Evolutionary conservation across 2,797 vertebrate genomes (phyloP), one percentile per base, ranked within the genome.

Genomic region (Gambelia wislizenii): DNA sequence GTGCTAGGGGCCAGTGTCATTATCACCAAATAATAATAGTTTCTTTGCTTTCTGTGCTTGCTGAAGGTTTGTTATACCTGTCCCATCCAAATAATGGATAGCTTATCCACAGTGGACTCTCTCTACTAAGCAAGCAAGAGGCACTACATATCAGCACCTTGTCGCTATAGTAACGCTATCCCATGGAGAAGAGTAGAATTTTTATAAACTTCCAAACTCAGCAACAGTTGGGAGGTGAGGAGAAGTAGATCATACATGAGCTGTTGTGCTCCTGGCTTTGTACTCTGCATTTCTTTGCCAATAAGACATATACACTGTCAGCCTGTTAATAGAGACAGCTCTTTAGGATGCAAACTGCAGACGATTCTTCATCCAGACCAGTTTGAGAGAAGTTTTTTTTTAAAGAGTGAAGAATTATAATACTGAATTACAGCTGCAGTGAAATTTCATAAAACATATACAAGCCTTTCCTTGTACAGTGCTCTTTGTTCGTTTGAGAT

Each of bases 401-500:
- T 22, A 30, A n/a, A n/a, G 14, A 44, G 25, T 4, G 4, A 76
- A 85, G n/a, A 52, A 0, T 0, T 54, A n/a, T 82, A 90, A 61
- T 39, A 86, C 72, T 22, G 33, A 84, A 52, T 33, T 27, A 47
- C 30, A 87, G 72, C 80, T 59, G 39, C 22, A 72, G 18, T 47
- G 27, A 82, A n/a, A 82, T 87, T 75, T 59, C 54, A 82, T 22
- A 9, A 18, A 42, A 75, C 10, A 90, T 54, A 39, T 93, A 95
- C 91, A 88, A 91, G 91, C 92, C 93, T 96, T 94, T 91, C 88
- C 89, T 95, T 87, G 91, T 87, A 79, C 90, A 54, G 89, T 61
- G 64, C 84, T 88, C 80, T 33, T 84, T 90, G 88, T 79, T 83
- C 90, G 84, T 89, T 87, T 81, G 89, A 72, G 93, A 86, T 5